Conservation (phyloP, 2,113 vertebrate species). For the Erinaceus europaeus region DNA sequence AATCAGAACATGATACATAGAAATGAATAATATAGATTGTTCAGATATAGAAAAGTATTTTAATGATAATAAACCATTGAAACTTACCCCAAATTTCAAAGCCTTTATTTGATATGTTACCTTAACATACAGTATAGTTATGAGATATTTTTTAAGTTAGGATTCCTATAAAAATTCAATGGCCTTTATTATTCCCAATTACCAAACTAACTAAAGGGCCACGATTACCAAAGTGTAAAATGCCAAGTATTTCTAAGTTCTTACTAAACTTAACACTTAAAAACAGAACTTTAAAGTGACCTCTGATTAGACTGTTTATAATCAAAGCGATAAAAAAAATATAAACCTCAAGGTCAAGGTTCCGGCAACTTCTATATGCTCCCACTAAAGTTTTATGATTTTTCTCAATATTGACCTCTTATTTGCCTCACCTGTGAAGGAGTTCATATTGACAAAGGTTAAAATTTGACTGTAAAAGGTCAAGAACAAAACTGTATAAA, state of each 20-base stretch:
- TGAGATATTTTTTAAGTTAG: constrained; percentile 35
- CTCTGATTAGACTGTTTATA: background rate
- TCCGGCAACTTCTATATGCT: background rate
- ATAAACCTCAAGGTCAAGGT: constrained; percentile 8
- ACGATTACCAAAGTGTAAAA: constrained; percentile 28
- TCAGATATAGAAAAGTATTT: constrained; percentile 46
- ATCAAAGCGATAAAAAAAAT: background rate
- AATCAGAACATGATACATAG: constrained; percentile 39
- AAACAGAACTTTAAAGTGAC: background rate
- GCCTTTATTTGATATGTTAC: constrained; percentile 13
- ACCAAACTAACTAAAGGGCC: background rate
- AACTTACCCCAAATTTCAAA: constrained; percentile 55
- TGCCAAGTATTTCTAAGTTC: constrained; percentile 23
- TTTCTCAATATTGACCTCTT: background rate
- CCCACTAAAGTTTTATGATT: background rate
- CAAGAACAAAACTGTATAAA: background rate
- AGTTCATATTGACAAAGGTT: background rate
- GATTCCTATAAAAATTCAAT: constrained; percentile 26
- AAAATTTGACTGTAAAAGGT: background rate
- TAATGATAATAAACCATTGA: constrained; percentile 38
- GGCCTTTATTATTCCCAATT: background rate
- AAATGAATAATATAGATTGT: constrained; percentile 49
- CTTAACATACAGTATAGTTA: constrained; percentile 5
- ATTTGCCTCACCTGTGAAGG: background rate
- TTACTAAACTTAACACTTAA: background rate